Base-by-base conservation (phyloP, 37 sponge, comb jelly and placozoan species). In the Spongia lamella region DNA sequence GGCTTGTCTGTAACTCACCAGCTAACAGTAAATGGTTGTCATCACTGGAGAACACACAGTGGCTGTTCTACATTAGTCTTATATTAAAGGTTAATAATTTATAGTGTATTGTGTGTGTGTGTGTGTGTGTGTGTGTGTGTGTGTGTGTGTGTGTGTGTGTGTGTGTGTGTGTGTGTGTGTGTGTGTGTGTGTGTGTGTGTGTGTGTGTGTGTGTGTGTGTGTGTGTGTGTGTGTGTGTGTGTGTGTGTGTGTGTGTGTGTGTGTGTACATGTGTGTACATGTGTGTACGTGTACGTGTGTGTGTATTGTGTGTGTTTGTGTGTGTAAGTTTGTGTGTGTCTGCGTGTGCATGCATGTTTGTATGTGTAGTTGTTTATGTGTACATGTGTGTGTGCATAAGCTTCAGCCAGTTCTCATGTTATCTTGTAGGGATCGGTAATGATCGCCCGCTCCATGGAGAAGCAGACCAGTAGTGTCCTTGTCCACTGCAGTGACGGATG, bases 401-500 rank as follows among this genome's bases (percentile, higher is more conserved):
- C 19, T 63, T 62, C 5, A 7, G 21, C 5, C 24, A 68, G 47
- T 15, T 78, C 20, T 27, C 29, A 77, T 36, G 43, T 75, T 60
- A 60, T 1, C 56, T 27, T 26, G 27, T 57, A 86, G 91, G 90
- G 99, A n/a, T 70, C 89, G 0, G 57, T 53, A 35, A 71, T 85
- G 72, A 87, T 98, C 9, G 85, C 85, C 24, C 88, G 84, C 9
- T 86, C 76, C 66, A 69, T 98, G 83, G 80, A 75, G 56, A 77
- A 69, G 20, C 81, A 86, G 25, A 66, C 40, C 15, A 83, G 89
- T 38, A 79, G 80, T 57, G 85, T 81, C 0, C 84, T 98, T 38
- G 79, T 98, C 22, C 99, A 98, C 76, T 98, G 99, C 69, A 95
- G 96, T 56, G 99, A 98, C 69, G 99, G 99, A 13, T 98, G 99